Evolutionary conservation across 2,797 vertebrate species (phyloP), one percentile per base, ranked within the genome.

Genomic region (Falco rusticolus): DNA sequence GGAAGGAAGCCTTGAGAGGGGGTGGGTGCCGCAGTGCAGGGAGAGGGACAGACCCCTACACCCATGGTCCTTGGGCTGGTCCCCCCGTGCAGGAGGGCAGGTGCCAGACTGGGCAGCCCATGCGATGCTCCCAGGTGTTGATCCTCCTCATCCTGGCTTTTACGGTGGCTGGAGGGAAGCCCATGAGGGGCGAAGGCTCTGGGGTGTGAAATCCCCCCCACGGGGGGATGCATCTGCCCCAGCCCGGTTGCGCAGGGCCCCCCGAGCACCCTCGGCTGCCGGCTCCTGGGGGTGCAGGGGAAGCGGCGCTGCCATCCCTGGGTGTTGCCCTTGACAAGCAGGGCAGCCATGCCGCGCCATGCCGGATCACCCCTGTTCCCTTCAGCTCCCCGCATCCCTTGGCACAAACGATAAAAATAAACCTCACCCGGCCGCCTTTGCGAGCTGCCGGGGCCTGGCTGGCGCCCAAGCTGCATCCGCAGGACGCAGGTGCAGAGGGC

Each of bases 371-470:
- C 16, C 24, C 51, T 34, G 11, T 13, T 7, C 41, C 50, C 21
- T 34, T 14, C 43, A 7, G 50, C 37, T 76, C 50, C 63, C 61
- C 15, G 16, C 41, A 2, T 89, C 89, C 74, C 87, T 50, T 10
- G 33, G 81, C 79, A 63, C 79, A 7, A 6, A 82, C 15, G 39
- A 85, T 70, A 90, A 88, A 95, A 95, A 95, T 80, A 82, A 86
- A 47, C 69, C 29, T 51, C 3, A 19, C 66, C 71, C 18, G 34
- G 53, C 47, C 8, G 48, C 59, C 78, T 68, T 51, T 5, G 89
- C 11, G 5, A 57, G 83, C 41, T 4, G 21, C 33, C 70, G 14
- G 69, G 87, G 84, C 63, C 90, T 90, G 95, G 94, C 92, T 3
- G 26, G n/a, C 17, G 17, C 78, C 93, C 96, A 89, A 51, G 6